Evolutionary conservation across 2,113 vertebrate species (phyloP).

Genomic region (Passerina amoena): DNA sequence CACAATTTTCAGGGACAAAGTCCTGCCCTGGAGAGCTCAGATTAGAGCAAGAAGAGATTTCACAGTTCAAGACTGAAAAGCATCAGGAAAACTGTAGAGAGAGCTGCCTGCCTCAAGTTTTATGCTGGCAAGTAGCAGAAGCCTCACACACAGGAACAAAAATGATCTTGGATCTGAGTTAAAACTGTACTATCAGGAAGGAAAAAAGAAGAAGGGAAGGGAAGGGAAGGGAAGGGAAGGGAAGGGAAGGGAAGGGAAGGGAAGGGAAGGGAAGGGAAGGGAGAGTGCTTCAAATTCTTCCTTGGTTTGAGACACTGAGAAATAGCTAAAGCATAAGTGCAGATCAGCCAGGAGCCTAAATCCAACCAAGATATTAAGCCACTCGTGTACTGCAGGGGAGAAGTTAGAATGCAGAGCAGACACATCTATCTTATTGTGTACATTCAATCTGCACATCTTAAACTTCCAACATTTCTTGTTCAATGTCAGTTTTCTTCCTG

Average conservation of each 20-base stretch:
- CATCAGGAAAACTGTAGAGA: neutral
- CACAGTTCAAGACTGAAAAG: neutral
- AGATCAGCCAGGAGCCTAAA: neutral
- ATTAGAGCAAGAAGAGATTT: neutral
- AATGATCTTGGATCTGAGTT: neutral
- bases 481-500: neutral
- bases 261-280: neutral
- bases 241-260: neutral
- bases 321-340: neutral
- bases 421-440: neutral
- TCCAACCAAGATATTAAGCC: neutral
- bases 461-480: constrained; percentile 26
- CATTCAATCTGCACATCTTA: neutral
- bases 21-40: neutral
- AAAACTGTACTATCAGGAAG: neutral
- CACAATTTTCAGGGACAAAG: neutral
- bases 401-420: constrained; percentile 6
- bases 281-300: neutral
- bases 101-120: neutral
- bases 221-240: neutral
- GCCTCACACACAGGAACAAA: neutral
- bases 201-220: neutral
- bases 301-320: neutral
- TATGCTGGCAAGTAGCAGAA: neutral
- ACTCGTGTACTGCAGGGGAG: neutral